These are phyloP conservation scores for Paedocypris micromegethes DNA, from an alignment of 2,797 vertebrate genomes.

Conservation along the genomic window DNA sequence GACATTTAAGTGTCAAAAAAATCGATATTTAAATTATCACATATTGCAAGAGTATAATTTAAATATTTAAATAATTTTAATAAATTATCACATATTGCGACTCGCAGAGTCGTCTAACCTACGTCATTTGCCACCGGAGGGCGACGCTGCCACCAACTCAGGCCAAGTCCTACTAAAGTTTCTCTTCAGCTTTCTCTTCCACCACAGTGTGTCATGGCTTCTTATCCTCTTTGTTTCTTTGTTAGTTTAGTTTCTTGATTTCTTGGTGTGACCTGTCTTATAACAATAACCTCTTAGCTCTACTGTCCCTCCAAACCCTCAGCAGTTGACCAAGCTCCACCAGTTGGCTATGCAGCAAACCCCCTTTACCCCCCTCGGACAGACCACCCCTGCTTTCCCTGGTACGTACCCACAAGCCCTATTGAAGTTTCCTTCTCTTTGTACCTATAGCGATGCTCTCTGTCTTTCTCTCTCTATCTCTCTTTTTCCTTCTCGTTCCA, in stretches of 20 bases:
- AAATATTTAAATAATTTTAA: too few relatives aligned
- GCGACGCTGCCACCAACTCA: slow-evolving; percentile 46
- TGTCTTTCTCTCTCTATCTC: slow-evolving; percentile 58
- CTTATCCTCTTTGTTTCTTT: slow-evolving; percentile 73
- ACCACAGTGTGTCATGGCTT: slow-evolving; percentile 79
- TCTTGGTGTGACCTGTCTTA: slow-evolving; percentile 84
- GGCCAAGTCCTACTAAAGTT: slow-evolving; percentile 78
- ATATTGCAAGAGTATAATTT: too few relatives aligned
- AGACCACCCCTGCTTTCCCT: slow-evolving; percentile 96
- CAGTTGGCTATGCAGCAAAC: slow-evolving; percentile 98
- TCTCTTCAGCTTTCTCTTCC: slow-evolving; percentile 54
- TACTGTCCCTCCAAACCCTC: slow-evolving; percentile 96
- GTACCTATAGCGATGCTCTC: slow-evolving; percentile 78
- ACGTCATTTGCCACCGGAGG: neutral
- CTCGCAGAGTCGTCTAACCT: too few relatives aligned
- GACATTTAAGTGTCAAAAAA: too few relatives aligned
- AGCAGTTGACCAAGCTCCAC: slow-evolving; percentile 98
- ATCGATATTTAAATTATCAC: too few relatives aligned
- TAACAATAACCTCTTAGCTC: slow-evolving; percentile 98
- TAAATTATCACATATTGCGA: too few relatives aligned
- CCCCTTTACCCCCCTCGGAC: slow-evolving; percentile 95
- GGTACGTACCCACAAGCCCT: slow-evolving; percentile 91
- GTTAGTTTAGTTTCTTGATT: slow-evolving; percentile 77
- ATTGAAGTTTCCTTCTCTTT: slow-evolving; percentile 84
- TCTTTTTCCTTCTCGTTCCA: slow-evolving; percentile 60